Conservation (phyloP, 1,140 invertebrate species). For the Drosophila lowei region DNA sequence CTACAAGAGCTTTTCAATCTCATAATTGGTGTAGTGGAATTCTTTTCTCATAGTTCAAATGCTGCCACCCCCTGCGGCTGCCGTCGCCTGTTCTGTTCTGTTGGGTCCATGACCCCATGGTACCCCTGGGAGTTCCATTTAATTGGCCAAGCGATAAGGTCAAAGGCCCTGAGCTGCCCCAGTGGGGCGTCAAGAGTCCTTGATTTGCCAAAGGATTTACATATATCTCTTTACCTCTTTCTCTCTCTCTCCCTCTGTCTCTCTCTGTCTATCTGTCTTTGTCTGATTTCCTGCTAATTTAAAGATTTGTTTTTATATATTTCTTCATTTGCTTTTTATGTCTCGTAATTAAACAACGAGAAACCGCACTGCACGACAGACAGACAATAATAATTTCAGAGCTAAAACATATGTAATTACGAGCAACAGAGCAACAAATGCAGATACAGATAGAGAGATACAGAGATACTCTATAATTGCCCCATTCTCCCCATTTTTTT, state of each 20-base stretch:
- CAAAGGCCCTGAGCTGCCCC: slow-evolving; percentile 18
- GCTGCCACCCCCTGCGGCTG: too few relatives aligned
- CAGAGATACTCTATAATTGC: too few relatives aligned
- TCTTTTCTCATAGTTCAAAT: too few relatives aligned
- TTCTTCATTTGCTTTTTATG: neutral
- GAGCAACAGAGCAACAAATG: slow-evolving; percentile 11
- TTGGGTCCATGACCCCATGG: slow-evolving; percentile 4
- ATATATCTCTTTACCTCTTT: too few relatives aligned
- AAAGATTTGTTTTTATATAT: slow-evolving; percentile 5
- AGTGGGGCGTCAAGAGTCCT: neutral
- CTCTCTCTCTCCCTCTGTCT: too few relatives aligned
- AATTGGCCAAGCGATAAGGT: slow-evolving; percentile 21
- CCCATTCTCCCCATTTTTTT: too few relatives aligned
- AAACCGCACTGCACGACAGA: slow-evolving; percentile 11
- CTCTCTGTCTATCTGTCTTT: too few relatives aligned
- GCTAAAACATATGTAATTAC: slow-evolving; percentile 42
- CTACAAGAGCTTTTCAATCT: too few relatives aligned
- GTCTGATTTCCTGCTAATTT: too few relatives aligned
- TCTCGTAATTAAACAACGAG: slow-evolving; percentile 30
- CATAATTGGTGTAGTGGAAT: too few relatives aligned
- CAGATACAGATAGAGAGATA: too few relatives aligned
- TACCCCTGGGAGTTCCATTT: slow-evolving; percentile 25
- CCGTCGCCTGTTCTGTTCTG: neutral
- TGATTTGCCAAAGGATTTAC: slow-evolving; percentile 15
- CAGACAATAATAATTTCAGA: slow-evolving; percentile 35